These are phyloP conservation scores for Nyctibius grandis DNA, from an alignment of 2,797 vertebrate genomes.

Conservation along the genomic window DNA sequence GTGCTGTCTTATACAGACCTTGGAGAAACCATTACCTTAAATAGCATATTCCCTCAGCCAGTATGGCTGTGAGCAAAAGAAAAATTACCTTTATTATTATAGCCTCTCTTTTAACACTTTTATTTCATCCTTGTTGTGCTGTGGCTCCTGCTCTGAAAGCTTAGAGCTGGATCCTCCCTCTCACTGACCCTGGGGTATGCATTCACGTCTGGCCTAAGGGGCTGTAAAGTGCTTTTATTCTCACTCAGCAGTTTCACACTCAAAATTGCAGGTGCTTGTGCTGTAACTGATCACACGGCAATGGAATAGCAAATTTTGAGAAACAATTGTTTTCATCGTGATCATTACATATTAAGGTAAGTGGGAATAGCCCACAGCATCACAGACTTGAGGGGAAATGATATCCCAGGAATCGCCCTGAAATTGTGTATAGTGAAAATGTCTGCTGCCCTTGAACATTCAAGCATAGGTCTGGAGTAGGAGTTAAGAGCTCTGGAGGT, in stretches of 20 bases:
- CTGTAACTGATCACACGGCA: neutral
- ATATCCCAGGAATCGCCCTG: neutral
- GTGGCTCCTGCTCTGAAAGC: neutral
- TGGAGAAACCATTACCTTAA: neutral
- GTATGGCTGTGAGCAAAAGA: neutral
- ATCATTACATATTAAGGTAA: neutral
- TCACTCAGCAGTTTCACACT: neutral
- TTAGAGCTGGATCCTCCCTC: neutral
- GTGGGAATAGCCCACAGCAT: neutral
- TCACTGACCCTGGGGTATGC: accelerated
- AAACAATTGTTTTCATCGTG: neutral
- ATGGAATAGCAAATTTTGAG: neutral
- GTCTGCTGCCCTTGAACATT: neutral
- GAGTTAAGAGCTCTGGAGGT: neutral
- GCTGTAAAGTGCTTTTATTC: neutral
- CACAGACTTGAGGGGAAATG: neutral
- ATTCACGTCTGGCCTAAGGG: neutral
- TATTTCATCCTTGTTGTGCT: neutral
- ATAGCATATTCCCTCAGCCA: neutral
- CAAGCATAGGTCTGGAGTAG: neutral
- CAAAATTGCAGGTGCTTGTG: neutral
- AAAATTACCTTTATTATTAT: neutral
- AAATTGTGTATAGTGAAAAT: neutral
- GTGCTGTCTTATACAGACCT: neutral
- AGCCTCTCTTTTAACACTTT: neutral